Percentiles rank a stretch among this genome's conserved stretches.
Evolutionary conservation across 1,140 invertebrate genomes (phyloP).

Genomic region (Sitobion miscanthi): DNA sequence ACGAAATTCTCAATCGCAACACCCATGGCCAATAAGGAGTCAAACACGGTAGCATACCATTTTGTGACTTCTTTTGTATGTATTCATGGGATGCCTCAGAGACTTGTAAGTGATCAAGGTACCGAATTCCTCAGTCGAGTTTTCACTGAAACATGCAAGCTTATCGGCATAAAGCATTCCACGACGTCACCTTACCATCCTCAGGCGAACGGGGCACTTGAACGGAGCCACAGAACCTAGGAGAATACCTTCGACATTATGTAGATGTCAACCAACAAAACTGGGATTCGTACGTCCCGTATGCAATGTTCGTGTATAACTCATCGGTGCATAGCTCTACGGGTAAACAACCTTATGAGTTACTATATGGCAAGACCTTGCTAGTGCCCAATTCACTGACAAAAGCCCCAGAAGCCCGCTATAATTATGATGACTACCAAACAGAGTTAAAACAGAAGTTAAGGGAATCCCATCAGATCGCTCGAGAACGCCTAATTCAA

Average conservation of each 20-base stretch:
- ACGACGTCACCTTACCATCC: slow-evolving; percentile 63
- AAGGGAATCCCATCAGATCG: neutral
- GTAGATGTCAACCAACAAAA: slow-evolving; percentile 57
- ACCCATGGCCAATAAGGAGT: too few species aligned
- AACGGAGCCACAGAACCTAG: slow-evolving; percentile 51
- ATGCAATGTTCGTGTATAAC: slow-evolving; percentile 37
- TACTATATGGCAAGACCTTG: neutral
- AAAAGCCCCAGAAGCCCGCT: neutral
- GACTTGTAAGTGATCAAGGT: neutral
- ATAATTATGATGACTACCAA: slow-evolving; percentile 20
- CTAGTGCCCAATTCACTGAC: neutral
- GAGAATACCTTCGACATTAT: slow-evolving; percentile 55
- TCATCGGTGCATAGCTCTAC: neutral
- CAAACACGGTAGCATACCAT: too few species aligned
- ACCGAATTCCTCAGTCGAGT: neutral
- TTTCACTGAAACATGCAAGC: slow-evolving; percentile 59
- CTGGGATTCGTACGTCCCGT: slow-evolving; percentile 59
- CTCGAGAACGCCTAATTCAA: neutral
- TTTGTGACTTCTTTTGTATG: too few species aligned
- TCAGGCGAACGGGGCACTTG: slow-evolving; percentile 61
- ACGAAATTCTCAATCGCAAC: too few species aligned
- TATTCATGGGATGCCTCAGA: slow-evolving; percentile 53
- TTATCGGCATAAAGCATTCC: slow-evolving; percentile 55
- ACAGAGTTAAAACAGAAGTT: neutral
- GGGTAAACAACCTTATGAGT: neutral